Percentiles rank a stretch among this genome's conserved stretches.
Conservation (phyloP, 2,797 vertebrate species). For the Calcarius lapponicus region DNA sequence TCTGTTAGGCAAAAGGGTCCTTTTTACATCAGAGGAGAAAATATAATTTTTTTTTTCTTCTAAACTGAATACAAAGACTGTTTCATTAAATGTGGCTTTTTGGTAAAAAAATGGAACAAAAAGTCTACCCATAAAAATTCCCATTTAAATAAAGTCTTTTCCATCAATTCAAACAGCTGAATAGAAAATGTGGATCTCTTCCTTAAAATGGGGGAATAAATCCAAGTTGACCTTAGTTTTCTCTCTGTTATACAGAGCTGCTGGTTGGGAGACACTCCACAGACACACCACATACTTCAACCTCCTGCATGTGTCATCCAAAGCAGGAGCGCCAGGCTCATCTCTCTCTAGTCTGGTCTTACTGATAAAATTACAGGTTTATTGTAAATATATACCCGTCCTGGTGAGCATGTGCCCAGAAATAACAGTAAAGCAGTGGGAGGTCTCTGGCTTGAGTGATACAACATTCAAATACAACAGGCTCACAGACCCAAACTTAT, state of each 20-base stretch:
- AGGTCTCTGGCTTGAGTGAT: background rate
- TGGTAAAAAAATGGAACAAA: conserved; percentile 23
- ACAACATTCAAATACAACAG: background rate
- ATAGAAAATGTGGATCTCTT: background rate
- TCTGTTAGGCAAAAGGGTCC: background rate
- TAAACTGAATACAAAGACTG: conserved; percentile 24
- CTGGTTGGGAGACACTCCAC: background rate
- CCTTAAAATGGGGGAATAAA: background rate
- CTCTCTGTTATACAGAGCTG: background rate
- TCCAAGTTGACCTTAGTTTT: background rate
- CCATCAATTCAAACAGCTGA: background rate
- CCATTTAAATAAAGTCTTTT: background rate
- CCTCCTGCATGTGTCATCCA: background rate
- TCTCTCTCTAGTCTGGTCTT: background rate
- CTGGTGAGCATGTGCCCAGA: background rate
- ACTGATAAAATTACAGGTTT: conserved; percentile 49
- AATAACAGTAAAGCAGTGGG: background rate
- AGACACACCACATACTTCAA: background rate
- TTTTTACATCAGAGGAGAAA: conserved; percentile 19
- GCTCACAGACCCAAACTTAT: background rate
- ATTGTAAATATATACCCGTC: background rate
- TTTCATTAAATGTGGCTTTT: conserved; percentile 53
- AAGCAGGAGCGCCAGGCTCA: background rate
- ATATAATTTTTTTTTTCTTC: background rate
- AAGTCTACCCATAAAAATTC: conserved; percentile 32